phyloP scores from a whole-genome alignment of 2,888 invertebrate species.

The Trachelus troglodyta region DNA sequence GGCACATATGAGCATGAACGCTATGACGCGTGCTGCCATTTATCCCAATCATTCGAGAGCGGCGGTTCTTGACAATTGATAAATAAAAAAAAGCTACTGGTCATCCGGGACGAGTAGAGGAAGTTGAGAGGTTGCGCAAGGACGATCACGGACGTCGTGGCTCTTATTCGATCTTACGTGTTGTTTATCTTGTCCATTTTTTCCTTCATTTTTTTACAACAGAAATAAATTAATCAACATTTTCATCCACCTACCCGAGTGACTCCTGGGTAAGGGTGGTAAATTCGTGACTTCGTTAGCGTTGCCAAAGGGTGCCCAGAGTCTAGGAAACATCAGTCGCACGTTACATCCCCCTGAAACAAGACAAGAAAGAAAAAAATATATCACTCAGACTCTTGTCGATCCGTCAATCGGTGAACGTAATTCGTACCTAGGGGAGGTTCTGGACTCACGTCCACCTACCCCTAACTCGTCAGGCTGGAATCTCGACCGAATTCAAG shows the following conservation, averaged over 20 bases:
- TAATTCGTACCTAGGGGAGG: background rate
- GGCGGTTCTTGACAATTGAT: slow-evolving; percentile 58
- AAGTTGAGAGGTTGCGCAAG: slow-evolving; percentile 40
- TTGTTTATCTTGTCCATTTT: background rate
- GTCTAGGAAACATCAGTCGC: slow-evolving; percentile 61
- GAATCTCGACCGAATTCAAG: background rate
- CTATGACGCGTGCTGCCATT: slow-evolving; percentile 65
- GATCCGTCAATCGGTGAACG: background rate
- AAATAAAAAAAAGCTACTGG: slow-evolving; percentile 57
- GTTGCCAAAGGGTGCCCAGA: slow-evolving; percentile 61
- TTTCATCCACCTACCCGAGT: slow-evolving; percentile 50
- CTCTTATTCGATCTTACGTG: background rate
- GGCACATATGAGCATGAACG: slow-evolving; percentile 41
- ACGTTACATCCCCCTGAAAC: slow-evolving; percentile 61
- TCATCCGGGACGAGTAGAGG: slow-evolving; percentile 55
- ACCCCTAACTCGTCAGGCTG: background rate
- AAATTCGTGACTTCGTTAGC: slow-evolving; percentile 55
- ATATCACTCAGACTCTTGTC: background rate
- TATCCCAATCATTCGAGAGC: slow-evolving; percentile 63
- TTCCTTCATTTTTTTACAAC: background rate
- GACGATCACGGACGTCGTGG: slow-evolving; percentile 8
- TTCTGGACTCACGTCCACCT: background rate
- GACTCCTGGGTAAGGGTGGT: slow-evolving; percentile 57
- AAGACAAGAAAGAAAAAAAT: slow-evolving; percentile 12
- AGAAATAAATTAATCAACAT: background rate